Conservation (phyloP, 1,140 invertebrate species). For the Helicoverpa zea region DNA sequence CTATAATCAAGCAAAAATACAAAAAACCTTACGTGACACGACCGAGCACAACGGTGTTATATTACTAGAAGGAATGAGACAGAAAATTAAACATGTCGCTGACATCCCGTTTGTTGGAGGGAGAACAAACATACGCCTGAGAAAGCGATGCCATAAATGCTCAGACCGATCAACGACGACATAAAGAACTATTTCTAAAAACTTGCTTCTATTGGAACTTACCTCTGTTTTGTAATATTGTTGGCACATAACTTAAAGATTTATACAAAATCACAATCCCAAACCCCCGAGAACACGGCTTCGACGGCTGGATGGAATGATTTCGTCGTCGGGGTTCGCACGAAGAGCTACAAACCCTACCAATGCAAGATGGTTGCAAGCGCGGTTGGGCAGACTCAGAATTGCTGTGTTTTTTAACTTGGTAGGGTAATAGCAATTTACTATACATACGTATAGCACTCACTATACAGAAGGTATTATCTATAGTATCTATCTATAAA, state of each 20-base stretch:
- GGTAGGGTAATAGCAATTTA: slow-evolving; percentile 79
- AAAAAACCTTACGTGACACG: slow-evolving; percentile 86
- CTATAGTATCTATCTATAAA: slow-evolving; percentile 62
- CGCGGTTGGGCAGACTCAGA: slow-evolving; percentile 8
- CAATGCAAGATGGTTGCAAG: slow-evolving; percentile 67
- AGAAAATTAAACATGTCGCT: slow-evolving; percentile 76
- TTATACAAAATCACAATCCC: slow-evolving; percentile 84
- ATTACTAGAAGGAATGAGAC: slow-evolving; percentile 84
- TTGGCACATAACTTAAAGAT: slow-evolving; percentile 83
- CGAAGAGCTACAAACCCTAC: slow-evolving; percentile 75
- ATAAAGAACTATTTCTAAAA: slow-evolving; percentile 66
- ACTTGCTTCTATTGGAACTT: slow-evolving; percentile 63
- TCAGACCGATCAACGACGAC: slow-evolving; percentile 74
- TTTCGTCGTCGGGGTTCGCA: slow-evolving; percentile 86
- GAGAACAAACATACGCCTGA: slow-evolving; percentile 82
- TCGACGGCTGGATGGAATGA: slow-evolving; percentile 86
- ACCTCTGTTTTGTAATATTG: slow-evolving; percentile 83
- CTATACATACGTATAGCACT: slow-evolving; percentile 66
- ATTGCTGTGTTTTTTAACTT: slow-evolving; percentile 62
- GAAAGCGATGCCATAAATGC: slow-evolving; percentile 87
- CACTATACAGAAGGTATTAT: slow-evolving; percentile 42
- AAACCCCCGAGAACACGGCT: slow-evolving; percentile 85
- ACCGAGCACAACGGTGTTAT: slow-evolving; percentile 86
- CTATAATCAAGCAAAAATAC: slow-evolving; percentile 80
- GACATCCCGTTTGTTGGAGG: slow-evolving; percentile 76